Evolutionary conservation across 2,113 vertebrate genomes (phyloP).

Genomic region (Anser brachyrhynchus): DNA sequence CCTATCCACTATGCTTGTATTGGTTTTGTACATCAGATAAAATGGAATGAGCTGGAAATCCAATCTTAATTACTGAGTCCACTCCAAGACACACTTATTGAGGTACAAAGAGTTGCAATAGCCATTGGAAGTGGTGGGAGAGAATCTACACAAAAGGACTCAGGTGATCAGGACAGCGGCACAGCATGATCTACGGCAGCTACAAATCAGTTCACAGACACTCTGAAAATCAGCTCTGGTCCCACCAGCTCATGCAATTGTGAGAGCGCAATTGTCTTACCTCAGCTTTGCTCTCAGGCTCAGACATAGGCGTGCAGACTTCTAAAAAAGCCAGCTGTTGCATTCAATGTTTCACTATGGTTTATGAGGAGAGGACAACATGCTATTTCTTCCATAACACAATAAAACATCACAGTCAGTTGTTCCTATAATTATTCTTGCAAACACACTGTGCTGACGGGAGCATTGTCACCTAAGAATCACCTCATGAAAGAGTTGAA

Average conservation of each 20-base stretch:
- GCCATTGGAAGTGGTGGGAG: not conserved
- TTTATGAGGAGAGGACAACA: not conserved
- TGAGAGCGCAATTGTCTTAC: not conserved
- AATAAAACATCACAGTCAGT: not conserved
- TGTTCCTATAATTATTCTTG: not conserved
- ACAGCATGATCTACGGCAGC: not conserved
- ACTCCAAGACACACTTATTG: not conserved
- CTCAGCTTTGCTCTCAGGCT: not conserved
- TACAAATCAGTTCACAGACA: not conserved
- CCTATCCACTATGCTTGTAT: not conserved
- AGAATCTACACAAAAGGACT: not conserved
- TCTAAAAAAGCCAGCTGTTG: not conserved
- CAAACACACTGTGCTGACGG: not conserved
- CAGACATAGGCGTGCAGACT: not conserved
- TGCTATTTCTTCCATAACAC: not conserved
- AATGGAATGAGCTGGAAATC: constrained; percentile 40
- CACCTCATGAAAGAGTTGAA: not conserved
- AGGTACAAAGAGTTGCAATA: not conserved
- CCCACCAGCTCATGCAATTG: not conserved
- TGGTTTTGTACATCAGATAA: not conserved
- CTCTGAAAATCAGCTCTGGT: not conserved
- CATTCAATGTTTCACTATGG: not conserved
- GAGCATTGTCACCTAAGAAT: not conserved
- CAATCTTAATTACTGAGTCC: constrained; percentile 11
- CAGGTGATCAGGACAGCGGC: not conserved